Conservation (phyloP, 2,113 vertebrate species). For the Cyprichromis sp. region DNA sequence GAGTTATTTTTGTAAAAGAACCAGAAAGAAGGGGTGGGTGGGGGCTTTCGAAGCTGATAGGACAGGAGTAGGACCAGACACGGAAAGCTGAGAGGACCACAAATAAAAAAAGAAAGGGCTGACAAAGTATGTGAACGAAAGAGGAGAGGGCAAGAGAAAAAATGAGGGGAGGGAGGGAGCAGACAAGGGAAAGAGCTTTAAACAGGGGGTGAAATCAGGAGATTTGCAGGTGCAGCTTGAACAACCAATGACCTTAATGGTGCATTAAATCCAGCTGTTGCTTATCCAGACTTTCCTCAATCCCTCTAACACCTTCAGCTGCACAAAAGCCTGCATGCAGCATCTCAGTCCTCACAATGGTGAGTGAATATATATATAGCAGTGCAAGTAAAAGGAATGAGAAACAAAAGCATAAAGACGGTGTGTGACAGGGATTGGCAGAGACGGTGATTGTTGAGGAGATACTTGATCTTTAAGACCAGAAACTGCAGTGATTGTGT, state of each 20-base stretch:
- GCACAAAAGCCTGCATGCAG: neutral
- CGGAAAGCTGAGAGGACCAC: conserved; percentile 20
- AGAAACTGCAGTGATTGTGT: neutral
- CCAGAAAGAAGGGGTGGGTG: neutral
- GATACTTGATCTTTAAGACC: neutral
- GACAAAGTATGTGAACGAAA: conserved; percentile 14
- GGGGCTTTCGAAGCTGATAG: neutral
- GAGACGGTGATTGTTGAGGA: neutral
- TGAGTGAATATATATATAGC: neutral
- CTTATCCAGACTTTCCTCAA: conserved; percentile 56
- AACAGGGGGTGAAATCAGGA: conserved; percentile 15
- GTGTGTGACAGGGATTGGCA: neutral
- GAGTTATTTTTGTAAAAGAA: neutral
- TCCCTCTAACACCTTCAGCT: conserved; percentile 48
- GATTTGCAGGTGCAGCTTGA: conserved; percentile 71
- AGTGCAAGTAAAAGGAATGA: neutral
- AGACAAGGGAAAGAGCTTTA: conserved; percentile 19
- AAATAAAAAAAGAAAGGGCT: conserved; percentile 10
- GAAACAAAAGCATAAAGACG: neutral
- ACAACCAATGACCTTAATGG: conserved; percentile 66
- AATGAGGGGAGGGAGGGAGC: neutral
- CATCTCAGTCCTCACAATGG: conserved; percentile 35
- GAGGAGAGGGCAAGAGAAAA: conserved; percentile 30
- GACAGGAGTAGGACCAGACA: neutral
- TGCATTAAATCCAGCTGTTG: conserved; percentile 75